Percentiles rank a stretch among this genome's conserved stretches.
These are phyloP conservation scores for Pygmarrhopalites habei DNA, from an alignment of 1,140 invertebrate species.

Conservation along the genomic window DNA sequence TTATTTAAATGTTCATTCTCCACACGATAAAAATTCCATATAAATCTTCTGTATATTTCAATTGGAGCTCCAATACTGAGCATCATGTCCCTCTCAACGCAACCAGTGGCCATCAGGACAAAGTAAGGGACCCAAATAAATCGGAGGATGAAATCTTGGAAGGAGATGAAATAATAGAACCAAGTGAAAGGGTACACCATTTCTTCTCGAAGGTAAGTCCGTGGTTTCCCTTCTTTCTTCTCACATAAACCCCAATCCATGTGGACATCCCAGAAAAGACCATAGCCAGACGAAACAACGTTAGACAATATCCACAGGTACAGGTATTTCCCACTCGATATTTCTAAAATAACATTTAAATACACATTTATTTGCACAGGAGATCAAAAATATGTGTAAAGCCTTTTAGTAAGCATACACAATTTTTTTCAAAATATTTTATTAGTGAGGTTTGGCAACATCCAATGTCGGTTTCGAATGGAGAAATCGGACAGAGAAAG, in stretches of 20 bases:
- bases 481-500: too few relatives aligned
- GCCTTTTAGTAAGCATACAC: too few relatives aligned
- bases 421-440: too few relatives aligned
- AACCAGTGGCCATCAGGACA: constrained; percentile 66
- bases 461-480: too few relatives aligned
- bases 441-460: too few relatives aligned
- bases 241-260: constrained; percentile 99
- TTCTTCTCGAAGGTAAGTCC: constrained; percentile 56
- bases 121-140: constrained; percentile 88
- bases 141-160: constrained; percentile 88
- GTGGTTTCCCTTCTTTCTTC: constrained; percentile 54
- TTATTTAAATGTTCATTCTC: constrained; percentile 99
- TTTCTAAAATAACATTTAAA: too few relatives aligned
- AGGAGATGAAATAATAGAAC: constrained; percentile 95
- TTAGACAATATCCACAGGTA: constrained; percentile 70
- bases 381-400: too few relatives aligned
- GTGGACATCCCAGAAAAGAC: constrained; percentile 90
- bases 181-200: constrained; percentile 56
- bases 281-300: constrained; percentile 71
- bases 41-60: constrained; percentile 90
- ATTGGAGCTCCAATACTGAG: constrained; percentile 78
- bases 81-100: constrained; percentile 75
- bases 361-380: too few relatives aligned
- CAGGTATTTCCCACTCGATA: too few relatives aligned
- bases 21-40: constrained; percentile 99